Evolutionary conservation across 2,888 invertebrate species (phyloP).

Genomic region (Pogonocherus hispidulus): DNA sequence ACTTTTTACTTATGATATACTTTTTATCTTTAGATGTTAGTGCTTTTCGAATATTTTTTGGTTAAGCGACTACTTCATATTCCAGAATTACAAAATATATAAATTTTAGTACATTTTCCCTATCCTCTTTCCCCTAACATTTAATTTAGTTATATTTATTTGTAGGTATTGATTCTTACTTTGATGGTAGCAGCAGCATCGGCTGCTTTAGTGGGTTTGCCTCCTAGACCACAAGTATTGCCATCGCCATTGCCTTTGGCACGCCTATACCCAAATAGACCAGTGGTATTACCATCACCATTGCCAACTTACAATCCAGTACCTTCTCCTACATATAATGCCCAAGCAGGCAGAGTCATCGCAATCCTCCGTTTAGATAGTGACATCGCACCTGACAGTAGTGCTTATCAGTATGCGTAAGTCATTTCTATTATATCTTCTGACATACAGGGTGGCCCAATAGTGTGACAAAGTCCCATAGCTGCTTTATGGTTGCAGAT

Average conservation of each 20-base stretch:
- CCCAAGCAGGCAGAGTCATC: neutral
- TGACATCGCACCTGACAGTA: slow-evolving; percentile 24
- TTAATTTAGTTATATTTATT: neutral
- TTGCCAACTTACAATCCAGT: neutral
- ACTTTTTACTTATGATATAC: no score
- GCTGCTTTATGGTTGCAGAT: no score
- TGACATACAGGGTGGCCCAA: no score
- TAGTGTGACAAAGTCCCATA: no score
- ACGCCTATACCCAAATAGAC: neutral
- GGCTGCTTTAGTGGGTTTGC: neutral
- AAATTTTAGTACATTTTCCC: no score
- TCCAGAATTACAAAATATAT: no score
- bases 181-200: neutral
- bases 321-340: neutral
- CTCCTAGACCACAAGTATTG: no score
- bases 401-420: slow-evolving; percentile 37
- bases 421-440: slow-evolving; percentile 16
- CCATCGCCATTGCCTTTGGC: neutral
- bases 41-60: no score
- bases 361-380: slow-evolving; percentile 28
- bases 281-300: neutral
- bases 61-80: no score
- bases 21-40: no score
- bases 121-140: no score
- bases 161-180: neutral